A percentile compares a stretch with the other conserved stretches of the same genome.
phyloP scores from a whole-genome alignment of 2,113 vertebrate species.

The Fregata magnificens region DNA sequence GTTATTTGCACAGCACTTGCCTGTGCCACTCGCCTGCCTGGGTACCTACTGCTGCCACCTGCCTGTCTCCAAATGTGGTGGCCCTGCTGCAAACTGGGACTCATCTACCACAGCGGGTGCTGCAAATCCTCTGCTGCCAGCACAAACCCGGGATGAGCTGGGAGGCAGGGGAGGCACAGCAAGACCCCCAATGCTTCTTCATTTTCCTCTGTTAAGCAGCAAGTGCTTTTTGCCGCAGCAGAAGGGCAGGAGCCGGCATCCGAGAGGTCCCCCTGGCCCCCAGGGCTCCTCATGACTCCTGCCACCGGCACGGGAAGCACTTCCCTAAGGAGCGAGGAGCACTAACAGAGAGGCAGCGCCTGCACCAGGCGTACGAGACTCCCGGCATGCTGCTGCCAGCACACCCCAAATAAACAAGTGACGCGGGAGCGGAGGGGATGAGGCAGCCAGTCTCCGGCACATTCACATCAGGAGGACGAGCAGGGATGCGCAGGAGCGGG shows the following conservation, averaged over 20 bases:
- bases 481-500: not conserved
- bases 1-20: not conserved
- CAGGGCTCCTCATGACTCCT: not conserved
- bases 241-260: not conserved
- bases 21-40: not conserved
- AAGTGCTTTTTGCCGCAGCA: not conserved
- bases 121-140: not conserved
- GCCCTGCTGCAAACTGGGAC: not conserved
- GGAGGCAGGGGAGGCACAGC: not conserved
- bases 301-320: not conserved
- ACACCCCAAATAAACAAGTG: not conserved
- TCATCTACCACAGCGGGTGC: not conserved
- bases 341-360: not conserved
- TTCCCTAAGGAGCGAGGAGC: not conserved
- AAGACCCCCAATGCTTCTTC: not conserved
- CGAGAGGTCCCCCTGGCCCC: not conserved
- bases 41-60: not conserved
- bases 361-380: not conserved
- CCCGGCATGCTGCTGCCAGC: not conserved
- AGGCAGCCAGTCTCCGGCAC: not conserved
- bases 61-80: not conserved
- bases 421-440: not conserved
- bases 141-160: rapidly evolving
- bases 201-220: not conserved
- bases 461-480: not conserved